Evolutionary conservation across 2,888 invertebrate genomes (phyloP).

Genomic region (Criorhina ranunculi): DNA sequence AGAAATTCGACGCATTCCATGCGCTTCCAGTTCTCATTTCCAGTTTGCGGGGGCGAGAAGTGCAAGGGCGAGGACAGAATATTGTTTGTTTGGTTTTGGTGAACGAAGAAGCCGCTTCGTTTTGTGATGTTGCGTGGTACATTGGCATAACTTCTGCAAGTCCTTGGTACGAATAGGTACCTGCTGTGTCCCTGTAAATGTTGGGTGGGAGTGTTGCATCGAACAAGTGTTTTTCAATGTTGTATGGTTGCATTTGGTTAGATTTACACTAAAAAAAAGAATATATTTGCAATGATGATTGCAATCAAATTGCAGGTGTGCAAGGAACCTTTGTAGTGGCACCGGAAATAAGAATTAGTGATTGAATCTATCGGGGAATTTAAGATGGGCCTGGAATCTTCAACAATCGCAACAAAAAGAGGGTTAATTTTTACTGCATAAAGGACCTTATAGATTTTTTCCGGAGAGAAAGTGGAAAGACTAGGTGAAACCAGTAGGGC

Average conservation of each 20-base stretch:
- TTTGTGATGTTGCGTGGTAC: slow-evolving; percentile 48
- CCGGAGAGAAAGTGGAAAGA: too few relatives aligned
- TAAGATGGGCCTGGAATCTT: too few relatives aligned
- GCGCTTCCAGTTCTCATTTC: slow-evolving; percentile 41
- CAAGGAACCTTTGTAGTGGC: too few relatives aligned
- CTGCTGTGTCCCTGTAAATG: background rate
- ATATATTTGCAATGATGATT: too few relatives aligned
- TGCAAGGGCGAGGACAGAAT: slow-evolving; percentile 3
- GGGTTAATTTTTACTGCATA: too few relatives aligned
- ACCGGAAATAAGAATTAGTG: too few relatives aligned
- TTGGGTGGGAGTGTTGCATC: slow-evolving; percentile 22
- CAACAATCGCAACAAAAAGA: too few relatives aligned
- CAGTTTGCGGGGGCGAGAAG: slow-evolving; percentile 39
- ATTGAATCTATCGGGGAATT: too few relatives aligned
- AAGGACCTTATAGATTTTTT: too few relatives aligned
- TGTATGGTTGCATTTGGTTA: background rate
- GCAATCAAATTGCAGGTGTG: too few relatives aligned
- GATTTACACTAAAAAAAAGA: too few relatives aligned
- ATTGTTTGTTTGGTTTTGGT: slow-evolving; percentile 58
- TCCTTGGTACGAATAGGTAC: slow-evolving; percentile 39
- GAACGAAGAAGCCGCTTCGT: slow-evolving; percentile 21
- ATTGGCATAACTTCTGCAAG: slow-evolving; percentile 57
- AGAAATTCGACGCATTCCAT: slow-evolving; percentile 54
- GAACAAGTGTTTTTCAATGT: slow-evolving; percentile 17
- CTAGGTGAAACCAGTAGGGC: too few relatives aligned